Percentiles rank a stretch among this genome's conserved stretches.
phyloP scores from a whole-genome alignment of 2,797 vertebrate genomes.

The Poecilia picta region DNA sequence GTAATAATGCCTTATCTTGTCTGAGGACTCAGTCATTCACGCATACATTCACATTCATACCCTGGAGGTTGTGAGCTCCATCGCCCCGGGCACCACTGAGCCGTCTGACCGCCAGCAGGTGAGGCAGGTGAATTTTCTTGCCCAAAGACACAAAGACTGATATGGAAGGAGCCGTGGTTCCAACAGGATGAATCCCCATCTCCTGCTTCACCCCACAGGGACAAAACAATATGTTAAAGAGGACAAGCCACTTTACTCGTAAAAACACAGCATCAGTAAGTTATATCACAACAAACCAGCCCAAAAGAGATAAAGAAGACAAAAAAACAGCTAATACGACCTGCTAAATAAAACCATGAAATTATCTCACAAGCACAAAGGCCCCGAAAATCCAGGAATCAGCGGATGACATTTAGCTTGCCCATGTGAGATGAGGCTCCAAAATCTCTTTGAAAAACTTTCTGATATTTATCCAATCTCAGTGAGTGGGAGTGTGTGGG shows the following conservation, averaged over 20 bases:
- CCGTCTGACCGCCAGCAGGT: not conserved
- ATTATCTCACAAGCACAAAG: constrained; percentile 1
- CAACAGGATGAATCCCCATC: not conserved
- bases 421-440: constrained; percentile 12
- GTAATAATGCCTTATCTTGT: not conserved
- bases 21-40: not conserved
- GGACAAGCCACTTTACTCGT: not conserved
- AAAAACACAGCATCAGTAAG: not conserved
- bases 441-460: constrained; percentile 31
- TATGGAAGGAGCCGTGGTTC: not conserved
- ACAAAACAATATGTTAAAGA: not conserved
- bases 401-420: constrained; percentile 26
- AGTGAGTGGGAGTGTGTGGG: constrained; percentile 48
- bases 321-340: not conserved
- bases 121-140: not conserved
- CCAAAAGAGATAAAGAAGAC: not conserved
- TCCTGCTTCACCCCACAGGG: not conserved
- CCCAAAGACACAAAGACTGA: not conserved
- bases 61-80: not conserved
- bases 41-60: no score
- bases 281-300: not conserved
- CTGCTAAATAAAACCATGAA: constrained; percentile 1
- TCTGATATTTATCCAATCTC: constrained; percentile 40
- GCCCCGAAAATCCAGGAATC: not conserved
- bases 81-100: not conserved